phyloP scores from a whole-genome alignment of 2,888 invertebrate species.

The Zhuqinia jingwanae region DNA sequence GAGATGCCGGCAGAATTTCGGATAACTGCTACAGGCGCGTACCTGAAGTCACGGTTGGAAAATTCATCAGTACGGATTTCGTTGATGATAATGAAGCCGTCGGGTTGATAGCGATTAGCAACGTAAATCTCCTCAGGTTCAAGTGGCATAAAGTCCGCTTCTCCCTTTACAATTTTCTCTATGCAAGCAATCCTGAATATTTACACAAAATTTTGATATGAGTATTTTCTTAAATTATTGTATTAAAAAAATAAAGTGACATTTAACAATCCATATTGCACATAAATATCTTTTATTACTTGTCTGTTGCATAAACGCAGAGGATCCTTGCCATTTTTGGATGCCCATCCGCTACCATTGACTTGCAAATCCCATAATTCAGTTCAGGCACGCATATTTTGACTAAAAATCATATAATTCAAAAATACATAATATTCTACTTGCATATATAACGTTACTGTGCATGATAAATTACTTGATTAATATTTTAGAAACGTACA shows the following conservation, averaged over 20 bases:
- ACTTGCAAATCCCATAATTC: conserved; percentile 45
- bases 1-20: conserved; percentile 84
- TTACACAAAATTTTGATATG: background rate
- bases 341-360: conserved; percentile 68
- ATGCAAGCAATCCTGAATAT: conserved; percentile 74
- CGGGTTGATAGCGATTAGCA: conserved; percentile 67
- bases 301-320: conserved; percentile 74
- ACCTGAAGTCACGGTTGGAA: conserved; percentile 66
- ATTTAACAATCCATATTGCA: too few species aligned
- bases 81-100: conserved; percentile 70
- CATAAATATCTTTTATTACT: too few species aligned
- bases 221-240: background rate
- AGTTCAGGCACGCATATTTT: conserved; percentile 72
- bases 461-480: conserved; percentile 1
- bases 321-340: conserved; percentile 56
- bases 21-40: conserved; percentile 85
- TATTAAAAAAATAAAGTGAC: too few species aligned
- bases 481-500: conserved; percentile 43
- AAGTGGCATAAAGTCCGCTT: conserved; percentile 75
- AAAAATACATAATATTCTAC: background rate
- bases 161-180: conserved; percentile 72
- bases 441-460: background rate
- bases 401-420: conserved; percentile 44
- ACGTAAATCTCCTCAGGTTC: conserved; percentile 77
- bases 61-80: conserved; percentile 73